phyloP scores from a whole-genome alignment of 2,797 vertebrate species.

The Crenuchus spilurus region DNA sequence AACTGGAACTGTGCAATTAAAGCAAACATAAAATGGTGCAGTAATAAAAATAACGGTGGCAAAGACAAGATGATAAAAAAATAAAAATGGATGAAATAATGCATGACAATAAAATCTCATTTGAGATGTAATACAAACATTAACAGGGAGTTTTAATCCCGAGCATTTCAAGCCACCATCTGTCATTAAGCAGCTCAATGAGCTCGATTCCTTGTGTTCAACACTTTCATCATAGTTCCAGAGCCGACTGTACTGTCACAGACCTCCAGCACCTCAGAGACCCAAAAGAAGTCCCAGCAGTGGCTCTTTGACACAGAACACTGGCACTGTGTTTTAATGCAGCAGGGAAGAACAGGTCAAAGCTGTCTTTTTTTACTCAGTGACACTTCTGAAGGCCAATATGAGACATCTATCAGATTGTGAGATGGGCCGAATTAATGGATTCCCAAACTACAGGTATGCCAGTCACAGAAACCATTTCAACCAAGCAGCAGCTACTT shows the following conservation, averaged over 20 bases:
- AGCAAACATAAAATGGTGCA: too few relatives aligned
- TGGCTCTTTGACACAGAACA: conserved; percentile 8
- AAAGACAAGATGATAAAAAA: too few relatives aligned
- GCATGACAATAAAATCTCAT: too few relatives aligned
- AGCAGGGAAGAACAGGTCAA: not conserved
- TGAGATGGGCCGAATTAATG: conserved; percentile 16
- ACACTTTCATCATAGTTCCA: too few relatives aligned
- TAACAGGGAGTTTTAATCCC: not conserved
- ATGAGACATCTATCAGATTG: conserved; percentile 17
- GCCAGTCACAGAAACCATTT: not conserved
- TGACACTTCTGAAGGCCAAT: conserved; percentile 14
- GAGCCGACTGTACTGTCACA: not conserved
- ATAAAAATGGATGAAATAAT: too few relatives aligned
- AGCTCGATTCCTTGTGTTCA: not conserved
- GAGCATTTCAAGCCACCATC: not conserved
- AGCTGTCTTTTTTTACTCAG: not conserved
- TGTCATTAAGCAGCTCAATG: not conserved
- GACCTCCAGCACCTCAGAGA: not conserved
- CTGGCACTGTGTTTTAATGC: not conserved
- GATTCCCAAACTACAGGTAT: not conserved
- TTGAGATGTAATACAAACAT: too few relatives aligned
- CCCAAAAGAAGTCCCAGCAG: not conserved
- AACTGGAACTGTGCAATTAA: too few relatives aligned
- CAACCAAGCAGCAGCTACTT: not conserved
- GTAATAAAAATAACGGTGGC: too few relatives aligned